These are phyloP conservation scores for Orientallactaga sibirica DNA, from an alignment of 2,797 vertebrate genomes.

Conservation along the genomic window DNA sequence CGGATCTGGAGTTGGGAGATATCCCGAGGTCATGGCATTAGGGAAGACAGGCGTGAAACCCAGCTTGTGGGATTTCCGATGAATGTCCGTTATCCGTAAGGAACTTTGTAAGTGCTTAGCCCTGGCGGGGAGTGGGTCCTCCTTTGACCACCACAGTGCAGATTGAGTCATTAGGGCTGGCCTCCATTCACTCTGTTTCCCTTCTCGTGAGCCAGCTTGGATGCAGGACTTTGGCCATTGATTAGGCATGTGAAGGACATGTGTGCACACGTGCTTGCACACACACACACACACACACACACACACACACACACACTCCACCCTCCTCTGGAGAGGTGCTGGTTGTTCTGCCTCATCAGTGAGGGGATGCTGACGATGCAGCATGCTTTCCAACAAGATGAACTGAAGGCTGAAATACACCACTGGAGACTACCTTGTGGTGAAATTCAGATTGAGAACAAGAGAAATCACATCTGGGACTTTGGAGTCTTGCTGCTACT, in stretches of 20 bases:
- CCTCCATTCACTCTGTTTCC: background rate
- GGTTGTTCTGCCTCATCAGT: background rate
- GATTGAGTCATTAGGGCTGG: background rate
- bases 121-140: accelerated
- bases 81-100: background rate
- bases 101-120: background rate
- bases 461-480: slow-evolving; percentile 65
- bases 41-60: background rate
- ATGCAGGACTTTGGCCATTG: background rate
- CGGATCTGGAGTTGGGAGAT: background rate
- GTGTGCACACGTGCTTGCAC: too few species aligned
- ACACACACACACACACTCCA: background rate
- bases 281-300: too few species aligned
- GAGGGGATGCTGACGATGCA: background rate
- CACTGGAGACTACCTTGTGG: slow-evolving; percentile 13
- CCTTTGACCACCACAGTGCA: background rate
- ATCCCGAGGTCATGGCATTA: accelerated
- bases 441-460: slow-evolving; percentile 65
- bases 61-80: background rate
- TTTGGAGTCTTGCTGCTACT: slow-evolving; percentile 45
- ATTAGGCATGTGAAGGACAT: background rate
- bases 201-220: background rate
- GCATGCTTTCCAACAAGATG: background rate
- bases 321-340: slow-evolving; percentile 38
- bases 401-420: slow-evolving; percentile 13